These are phyloP conservation scores for Arctocebus calabarensis DNA, from an alignment of 2,797 vertebrate species.

Conservation along the genomic window DNA sequence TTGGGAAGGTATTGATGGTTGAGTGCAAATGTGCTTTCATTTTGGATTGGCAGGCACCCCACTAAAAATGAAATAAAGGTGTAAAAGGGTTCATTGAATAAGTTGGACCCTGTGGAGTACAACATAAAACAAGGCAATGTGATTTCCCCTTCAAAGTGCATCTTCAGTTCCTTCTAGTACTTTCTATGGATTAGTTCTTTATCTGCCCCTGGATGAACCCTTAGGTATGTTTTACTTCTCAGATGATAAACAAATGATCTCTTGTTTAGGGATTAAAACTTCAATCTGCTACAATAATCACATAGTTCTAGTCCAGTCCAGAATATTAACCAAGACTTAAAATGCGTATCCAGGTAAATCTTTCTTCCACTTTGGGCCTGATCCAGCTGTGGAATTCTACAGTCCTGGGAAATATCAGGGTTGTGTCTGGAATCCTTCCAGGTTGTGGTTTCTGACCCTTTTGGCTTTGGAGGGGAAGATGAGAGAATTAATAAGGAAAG, in stretches of 20 bases:
- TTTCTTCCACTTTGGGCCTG: not conserved
- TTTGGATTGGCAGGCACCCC: not conserved
- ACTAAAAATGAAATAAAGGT: constrained; percentile 59
- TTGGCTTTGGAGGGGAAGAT: not conserved
- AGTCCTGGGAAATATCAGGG: not conserved
- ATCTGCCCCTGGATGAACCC: constrained; percentile 55
- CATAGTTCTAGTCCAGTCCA: not conserved
- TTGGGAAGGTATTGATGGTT: not conserved
- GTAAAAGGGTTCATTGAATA: constrained; percentile 23
- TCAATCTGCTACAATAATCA: constrained; percentile 60
- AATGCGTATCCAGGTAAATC: not conserved
- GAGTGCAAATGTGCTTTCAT: constrained; percentile 22
- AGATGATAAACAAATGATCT: constrained; percentile 63
- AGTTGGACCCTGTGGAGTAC: not conserved
- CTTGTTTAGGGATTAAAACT: constrained; percentile 74
- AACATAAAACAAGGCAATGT: not conserved
- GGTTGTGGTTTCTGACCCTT: not conserved
- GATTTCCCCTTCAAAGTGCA: constrained; percentile 21
- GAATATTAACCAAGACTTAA: constrained; percentile 61
- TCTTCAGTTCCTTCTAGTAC: not conserved
- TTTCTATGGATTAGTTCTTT: constrained; percentile 39
- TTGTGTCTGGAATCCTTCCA: not conserved
- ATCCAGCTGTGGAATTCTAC: not conserved
- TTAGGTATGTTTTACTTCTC: constrained; percentile 33
- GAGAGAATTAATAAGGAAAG: not conserved